A percentile compares a stretch with the other conserved stretches of the same genome.
Evolutionary conservation across 1,140 invertebrate species (phyloP).

Genomic region (Archivesica marissinica): DNA sequence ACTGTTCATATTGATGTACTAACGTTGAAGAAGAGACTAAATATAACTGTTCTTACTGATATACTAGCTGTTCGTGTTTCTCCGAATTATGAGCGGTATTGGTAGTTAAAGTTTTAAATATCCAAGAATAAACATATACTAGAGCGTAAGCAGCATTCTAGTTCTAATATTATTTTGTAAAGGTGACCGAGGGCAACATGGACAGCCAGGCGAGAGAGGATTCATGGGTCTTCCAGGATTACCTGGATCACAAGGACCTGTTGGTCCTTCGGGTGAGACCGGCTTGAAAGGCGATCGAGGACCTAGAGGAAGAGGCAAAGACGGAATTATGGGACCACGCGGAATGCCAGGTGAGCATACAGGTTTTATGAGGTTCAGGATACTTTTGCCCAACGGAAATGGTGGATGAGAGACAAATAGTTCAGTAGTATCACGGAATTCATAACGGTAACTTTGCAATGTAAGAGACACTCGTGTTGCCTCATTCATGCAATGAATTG

Average conservation of each 20-base stretch:
- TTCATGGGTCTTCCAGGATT: constrained; percentile 77
- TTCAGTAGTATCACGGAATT: too few relatives aligned
- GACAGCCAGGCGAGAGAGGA: constrained; percentile 77
- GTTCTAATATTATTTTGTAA: background rate
- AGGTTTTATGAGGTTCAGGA: background rate
- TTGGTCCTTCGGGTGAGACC: constrained; percentile 66
- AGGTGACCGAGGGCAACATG: constrained; percentile 77
- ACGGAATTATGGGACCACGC: constrained; percentile 49
- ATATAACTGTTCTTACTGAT: too few relatives aligned
- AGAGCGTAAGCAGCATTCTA: too few relatives aligned
- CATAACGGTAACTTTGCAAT: too few relatives aligned
- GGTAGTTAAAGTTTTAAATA: background rate
- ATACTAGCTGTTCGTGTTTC: too few relatives aligned
- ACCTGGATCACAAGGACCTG: constrained; percentile 75
- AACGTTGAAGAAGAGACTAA: too few relatives aligned
- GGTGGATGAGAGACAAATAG: too few relatives aligned
- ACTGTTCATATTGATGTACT: too few relatives aligned
- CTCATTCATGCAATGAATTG: too few relatives aligned
- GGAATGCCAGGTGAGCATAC: constrained; percentile 50
- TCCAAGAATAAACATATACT: background rate
- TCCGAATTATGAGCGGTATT: too few relatives aligned
- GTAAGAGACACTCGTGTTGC: too few relatives aligned
- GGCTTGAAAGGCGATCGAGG: constrained; percentile 59
- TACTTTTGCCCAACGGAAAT: too few relatives aligned
- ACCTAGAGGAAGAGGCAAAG: constrained; percentile 50